phyloP scores from a whole-genome alignment of 2,888 invertebrate species.

The Melieria crassipennis region DNA sequence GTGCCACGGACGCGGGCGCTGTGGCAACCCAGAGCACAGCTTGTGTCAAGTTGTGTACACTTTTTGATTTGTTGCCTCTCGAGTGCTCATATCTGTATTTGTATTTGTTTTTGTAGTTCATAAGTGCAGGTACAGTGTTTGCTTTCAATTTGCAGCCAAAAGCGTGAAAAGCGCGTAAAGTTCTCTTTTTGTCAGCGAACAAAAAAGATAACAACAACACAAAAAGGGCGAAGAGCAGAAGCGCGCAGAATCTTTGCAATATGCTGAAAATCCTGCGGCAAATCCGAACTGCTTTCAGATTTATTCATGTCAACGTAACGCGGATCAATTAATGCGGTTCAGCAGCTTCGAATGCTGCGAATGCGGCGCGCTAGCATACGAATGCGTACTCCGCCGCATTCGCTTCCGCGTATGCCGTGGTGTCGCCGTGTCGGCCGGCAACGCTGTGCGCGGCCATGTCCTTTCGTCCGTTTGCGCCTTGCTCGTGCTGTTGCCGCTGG shows the following conservation, averaged over 20 bases:
- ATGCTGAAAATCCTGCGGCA: conserved; percentile 27
- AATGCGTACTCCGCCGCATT: background rate
- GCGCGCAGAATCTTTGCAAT: conserved; percentile 16
- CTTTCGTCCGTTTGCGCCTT: background rate
- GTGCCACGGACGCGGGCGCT: too few species aligned
- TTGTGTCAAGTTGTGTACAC: background rate
- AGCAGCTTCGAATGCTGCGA: conserved; percentile 56
- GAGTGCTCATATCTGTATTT: too few species aligned
- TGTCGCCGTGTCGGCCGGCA: background rate
- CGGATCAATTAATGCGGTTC: conserved; percentile 67
- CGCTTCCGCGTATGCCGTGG: background rate
- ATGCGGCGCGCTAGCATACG: conserved; percentile 7
- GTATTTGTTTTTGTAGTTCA: too few species aligned
- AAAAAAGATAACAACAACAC: too few species aligned
- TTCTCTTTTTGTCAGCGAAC: too few species aligned
- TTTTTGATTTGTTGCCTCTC: background rate
- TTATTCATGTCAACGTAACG: conserved; percentile 66
- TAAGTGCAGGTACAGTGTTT: too few species aligned
- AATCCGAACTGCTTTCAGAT: conserved; percentile 55
- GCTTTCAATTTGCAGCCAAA: too few species aligned
- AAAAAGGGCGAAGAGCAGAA: too few species aligned
- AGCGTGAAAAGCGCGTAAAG: too few species aligned
- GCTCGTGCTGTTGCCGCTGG: conserved; percentile 4
- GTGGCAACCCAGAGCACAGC: too few species aligned
- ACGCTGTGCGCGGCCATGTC: background rate